These are phyloP conservation scores for Equus przewalskii DNA, from an alignment of 2,113 vertebrate genomes.

Conservation along the genomic window DNA sequence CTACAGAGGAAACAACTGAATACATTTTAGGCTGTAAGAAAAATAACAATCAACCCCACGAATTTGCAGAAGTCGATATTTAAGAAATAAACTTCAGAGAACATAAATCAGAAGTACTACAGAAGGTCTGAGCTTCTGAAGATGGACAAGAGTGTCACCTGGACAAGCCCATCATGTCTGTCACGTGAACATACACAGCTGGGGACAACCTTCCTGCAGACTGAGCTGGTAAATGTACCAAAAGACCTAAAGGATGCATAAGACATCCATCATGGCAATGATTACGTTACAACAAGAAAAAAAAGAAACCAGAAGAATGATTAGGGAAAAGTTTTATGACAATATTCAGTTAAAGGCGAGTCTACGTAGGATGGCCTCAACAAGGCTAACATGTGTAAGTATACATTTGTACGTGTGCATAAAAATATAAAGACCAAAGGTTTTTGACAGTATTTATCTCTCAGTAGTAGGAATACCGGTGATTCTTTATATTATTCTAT, in stretches of 20 bases:
- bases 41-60: background rate
- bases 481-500: conserved; percentile 9
- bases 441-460: background rate
- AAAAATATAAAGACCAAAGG: background rate
- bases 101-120: background rate
- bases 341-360: background rate
- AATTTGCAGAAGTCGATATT: background rate
- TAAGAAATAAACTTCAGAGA: background rate
- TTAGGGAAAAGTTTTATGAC: conserved; percentile 1
- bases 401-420: background rate
- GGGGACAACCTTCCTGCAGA: background rate
- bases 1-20: background rate
- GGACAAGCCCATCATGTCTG: background rate
- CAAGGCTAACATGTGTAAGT: background rate
- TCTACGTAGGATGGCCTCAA: background rate
- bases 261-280: background rate
- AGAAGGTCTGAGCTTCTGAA: background rate
- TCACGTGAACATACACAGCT: background rate
- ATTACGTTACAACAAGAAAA: background rate
- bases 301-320: background rate
- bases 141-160: background rate
- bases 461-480: background rate
- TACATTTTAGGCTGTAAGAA: background rate
- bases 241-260: background rate
- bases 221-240: background rate